Percentiles rank a stretch among this genome's conserved stretches.
Conservation (phyloP, 2,888 invertebrate species). For the Tipula confusa region DNA sequence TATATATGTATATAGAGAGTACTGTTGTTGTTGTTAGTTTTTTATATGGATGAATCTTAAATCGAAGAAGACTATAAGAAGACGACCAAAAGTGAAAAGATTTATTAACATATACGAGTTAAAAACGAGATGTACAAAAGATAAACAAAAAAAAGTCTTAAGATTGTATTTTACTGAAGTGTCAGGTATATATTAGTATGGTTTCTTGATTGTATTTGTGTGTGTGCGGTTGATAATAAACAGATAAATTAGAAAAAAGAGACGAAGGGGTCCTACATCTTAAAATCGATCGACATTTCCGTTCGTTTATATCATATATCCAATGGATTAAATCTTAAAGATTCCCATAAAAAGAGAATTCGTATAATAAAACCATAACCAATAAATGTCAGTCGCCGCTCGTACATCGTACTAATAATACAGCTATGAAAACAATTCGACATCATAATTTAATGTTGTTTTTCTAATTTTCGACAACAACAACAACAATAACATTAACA, state of each 20-base stretch:
- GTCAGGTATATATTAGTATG: conserved; percentile 4
- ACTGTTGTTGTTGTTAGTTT: not conserved
- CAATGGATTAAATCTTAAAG: not conserved
- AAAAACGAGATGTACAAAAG: not conserved
- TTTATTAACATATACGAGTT: not conserved
- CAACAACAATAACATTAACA: not conserved
- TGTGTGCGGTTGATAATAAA: not conserved
- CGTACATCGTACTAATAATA: not conserved
- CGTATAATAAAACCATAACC: not conserved
- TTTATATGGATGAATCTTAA: not conserved
- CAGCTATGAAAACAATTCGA: not conserved
- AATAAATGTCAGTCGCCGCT: not conserved
- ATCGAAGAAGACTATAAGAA: not conserved
- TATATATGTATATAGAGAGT: not conserved
- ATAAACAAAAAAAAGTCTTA: not conserved
- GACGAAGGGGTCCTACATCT: not conserved
- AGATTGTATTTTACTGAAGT: not conserved
- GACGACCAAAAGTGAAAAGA: not conserved
- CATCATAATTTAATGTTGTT: conserved; percentile 14
- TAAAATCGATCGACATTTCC: conserved; percentile 1
- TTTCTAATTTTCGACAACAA: not conserved
- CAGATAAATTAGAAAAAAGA: not conserved
- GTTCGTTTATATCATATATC: not conserved
- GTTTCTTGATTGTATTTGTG: not conserved
- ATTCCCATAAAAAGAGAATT: not conserved